Evolutionary conservation across 2,113 vertebrate genomes (phyloP), one percentile per base, ranked within the genome.

Genomic region (Thamnophis sirtalis): DNA sequence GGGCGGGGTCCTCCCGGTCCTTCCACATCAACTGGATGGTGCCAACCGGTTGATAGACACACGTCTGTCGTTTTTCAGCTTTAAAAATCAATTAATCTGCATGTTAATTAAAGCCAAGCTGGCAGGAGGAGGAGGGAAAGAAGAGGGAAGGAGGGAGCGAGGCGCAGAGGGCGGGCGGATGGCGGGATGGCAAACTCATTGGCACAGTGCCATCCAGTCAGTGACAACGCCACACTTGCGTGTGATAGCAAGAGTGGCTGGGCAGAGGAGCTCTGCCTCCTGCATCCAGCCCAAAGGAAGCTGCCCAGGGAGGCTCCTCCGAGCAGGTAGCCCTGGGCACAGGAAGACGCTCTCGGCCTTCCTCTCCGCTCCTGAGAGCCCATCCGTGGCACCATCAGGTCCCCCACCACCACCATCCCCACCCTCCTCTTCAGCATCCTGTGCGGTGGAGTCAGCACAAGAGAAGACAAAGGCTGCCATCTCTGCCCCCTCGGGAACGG

Each of bases 171-270:
- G 97, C 98, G 98, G 98, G 98, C 99, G 98, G 98, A 98, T 98
- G 97, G 98, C 98, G 99, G 97, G 98, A 98, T 99, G 99, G 99
- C 98, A 98, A 98, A 97, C 97, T 98, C 98, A 98, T 98, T 99
- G 99, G 99, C 99, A 99, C 98, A 84, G 98, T 99, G 99, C 99
- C 99, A 99, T 99, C 98, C 98, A 99, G 98, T 99, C 99, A 99
- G 98, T 98, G 98, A 98, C 98, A 98, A 98, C 98, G 98, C 98
- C 98, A 99, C 98, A 94, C 97, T 98, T 98, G 97, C 98, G 97
- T 97, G 98, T 93, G 97, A 97, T 98, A 97, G 97, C 97, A 97
- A 97, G 97, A 97, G 89, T 33, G 11, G 88, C 28, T 98, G 98
- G 98, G 98, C 98, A 98, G 98, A 98, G 98, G 97, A 97, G 98